These are phyloP conservation scores for Oceanites oceanicus DNA, from an alignment of 2,113 vertebrate genomes.

Conservation along the genomic window DNA sequence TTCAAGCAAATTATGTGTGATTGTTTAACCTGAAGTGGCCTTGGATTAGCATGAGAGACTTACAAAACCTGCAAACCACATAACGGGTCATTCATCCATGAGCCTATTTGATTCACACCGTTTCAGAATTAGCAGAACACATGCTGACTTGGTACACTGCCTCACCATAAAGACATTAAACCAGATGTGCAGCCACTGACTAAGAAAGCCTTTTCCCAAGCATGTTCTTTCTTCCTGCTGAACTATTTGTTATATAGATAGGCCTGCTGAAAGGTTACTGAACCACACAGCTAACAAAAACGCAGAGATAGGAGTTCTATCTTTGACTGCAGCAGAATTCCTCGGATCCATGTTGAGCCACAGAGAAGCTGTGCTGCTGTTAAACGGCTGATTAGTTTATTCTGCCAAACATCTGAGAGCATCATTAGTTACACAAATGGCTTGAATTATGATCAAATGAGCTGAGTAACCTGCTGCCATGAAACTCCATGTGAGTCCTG, in stretches of 20 bases:
- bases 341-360: not conserved
- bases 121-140: not conserved
- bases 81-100: not conserved
- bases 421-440: slow-evolving; percentile 69
- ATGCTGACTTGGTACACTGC: not conserved
- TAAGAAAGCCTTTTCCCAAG: not conserved
- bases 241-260: not conserved
- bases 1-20: not conserved
- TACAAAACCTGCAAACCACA: not conserved
- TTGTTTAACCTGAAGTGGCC: not conserved
- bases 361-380: slow-evolving; percentile 38
- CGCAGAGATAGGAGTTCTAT: not conserved
- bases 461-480: slow-evolving; percentile 54
- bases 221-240: not conserved
- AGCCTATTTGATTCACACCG: not conserved
- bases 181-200: not conserved
- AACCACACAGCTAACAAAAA: not conserved
- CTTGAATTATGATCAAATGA: slow-evolving; percentile 61
- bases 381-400: slow-evolving; percentile 63
- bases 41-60: not conserved
- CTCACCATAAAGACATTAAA: not conserved
- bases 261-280: not conserved
- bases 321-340: not conserved
- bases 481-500: slow-evolving; percentile 14
- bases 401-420: slow-evolving; percentile 67